Conservation (phyloP, 2,797 vertebrate genomes). For the Molossus molossus region DNA sequence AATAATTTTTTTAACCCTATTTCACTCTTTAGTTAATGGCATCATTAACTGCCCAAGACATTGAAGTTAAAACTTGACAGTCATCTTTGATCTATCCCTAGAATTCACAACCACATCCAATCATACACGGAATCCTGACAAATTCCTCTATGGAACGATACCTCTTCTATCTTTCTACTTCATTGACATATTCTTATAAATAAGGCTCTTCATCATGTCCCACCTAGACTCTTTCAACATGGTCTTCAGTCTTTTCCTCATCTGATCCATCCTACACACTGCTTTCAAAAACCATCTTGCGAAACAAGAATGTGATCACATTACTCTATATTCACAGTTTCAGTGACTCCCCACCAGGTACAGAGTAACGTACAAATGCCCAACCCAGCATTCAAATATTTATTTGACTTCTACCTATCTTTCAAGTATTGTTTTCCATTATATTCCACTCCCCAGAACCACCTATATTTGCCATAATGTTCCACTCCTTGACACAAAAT, state of each 20-base stretch:
- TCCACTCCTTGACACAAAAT: not conserved
- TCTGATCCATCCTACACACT: not conserved
- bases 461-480: not conserved
- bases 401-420: not conserved
- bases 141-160: not conserved
- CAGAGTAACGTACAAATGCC: not conserved
- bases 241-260: not conserved
- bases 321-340: not conserved
- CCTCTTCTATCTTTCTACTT: not conserved
- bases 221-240: not conserved
- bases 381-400: not conserved
- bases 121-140: not conserved
- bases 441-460: not conserved
- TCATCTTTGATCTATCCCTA: not conserved
- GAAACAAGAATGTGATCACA: not conserved
- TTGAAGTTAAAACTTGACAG: not conserved
- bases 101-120: not conserved
- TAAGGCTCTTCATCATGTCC: not conserved
- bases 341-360: not conserved
- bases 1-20: not conserved
- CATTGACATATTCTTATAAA: not conserved
- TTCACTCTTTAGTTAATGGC: not conserved
- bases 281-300: not conserved
- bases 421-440: not conserved
- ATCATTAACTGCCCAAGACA: constrained; percentile 3